Evolutionary conservation across 2,888 invertebrate genomes (phyloP).

Genomic region (Colletes collaris): DNA sequence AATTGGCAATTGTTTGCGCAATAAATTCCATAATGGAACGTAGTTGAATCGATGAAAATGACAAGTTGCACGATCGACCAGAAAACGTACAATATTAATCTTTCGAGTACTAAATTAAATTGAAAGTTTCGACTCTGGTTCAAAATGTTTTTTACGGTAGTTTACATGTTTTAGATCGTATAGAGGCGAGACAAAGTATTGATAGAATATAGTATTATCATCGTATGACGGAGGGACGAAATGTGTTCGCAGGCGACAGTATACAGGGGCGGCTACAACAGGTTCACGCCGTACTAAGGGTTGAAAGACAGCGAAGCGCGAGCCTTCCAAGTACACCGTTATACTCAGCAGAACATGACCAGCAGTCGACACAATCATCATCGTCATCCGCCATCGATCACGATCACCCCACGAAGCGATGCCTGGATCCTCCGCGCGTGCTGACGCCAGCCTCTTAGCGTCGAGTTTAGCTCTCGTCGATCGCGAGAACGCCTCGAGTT

Average conservation of each 20-base stretch:
- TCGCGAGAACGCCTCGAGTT: background rate
- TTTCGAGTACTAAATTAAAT: too few species aligned
- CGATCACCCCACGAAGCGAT: slow-evolving; percentile 55
- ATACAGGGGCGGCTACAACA: slow-evolving; percentile 96
- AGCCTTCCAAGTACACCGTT: slow-evolving; percentile 75
- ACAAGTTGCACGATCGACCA: too few species aligned
- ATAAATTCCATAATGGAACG: too few species aligned
- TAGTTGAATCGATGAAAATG: too few species aligned
- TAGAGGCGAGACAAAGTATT: too few species aligned
- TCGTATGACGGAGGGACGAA: too few species aligned
- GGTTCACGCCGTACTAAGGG: slow-evolving; percentile 95
- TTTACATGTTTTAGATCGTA: too few species aligned
- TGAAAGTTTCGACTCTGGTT: too few species aligned
- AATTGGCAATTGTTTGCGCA: too few species aligned
- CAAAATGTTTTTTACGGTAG: too few species aligned
- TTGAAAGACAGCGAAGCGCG: slow-evolving; percentile 58
- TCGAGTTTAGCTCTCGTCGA: slow-evolving; percentile 27
- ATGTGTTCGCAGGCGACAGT: slow-evolving; percentile 90
- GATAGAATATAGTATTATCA: too few species aligned
- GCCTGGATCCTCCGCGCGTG: slow-evolving; percentile 60
- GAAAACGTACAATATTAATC: too few species aligned
- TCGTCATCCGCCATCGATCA: slow-evolving; percentile 67
- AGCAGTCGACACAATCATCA: slow-evolving; percentile 74
- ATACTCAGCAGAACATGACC: slow-evolving; percentile 79
- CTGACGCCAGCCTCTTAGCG: slow-evolving; percentile 50